A percentile compares a stretch with the other conserved stretches of the same genome.
phyloP scores from a whole-genome alignment of 2,797 vertebrate genomes.

The Cygnus olor region DNA sequence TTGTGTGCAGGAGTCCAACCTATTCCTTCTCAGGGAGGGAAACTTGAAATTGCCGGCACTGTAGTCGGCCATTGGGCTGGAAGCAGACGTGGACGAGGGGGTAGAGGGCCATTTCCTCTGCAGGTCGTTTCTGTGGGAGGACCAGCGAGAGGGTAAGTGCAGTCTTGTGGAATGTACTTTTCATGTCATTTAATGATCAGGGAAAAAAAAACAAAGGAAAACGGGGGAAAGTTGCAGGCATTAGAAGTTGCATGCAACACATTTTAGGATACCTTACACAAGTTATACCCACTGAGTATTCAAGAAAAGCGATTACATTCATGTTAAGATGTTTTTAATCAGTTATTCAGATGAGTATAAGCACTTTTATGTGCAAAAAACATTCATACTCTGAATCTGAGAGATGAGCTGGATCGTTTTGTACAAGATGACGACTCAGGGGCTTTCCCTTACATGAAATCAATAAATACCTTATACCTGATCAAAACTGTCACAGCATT shows the following conservation, averaged over 20 bases:
- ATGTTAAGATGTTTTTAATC: not conserved
- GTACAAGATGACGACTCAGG: not conserved
- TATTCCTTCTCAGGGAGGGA: constrained; percentile 92
- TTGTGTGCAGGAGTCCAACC: constrained; percentile 85
- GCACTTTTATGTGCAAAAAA: not conserved
- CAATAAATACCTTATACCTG: not conserved
- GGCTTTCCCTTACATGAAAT: not conserved
- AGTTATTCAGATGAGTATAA: not conserved
- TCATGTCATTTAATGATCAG: not conserved
- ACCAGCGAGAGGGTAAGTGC: constrained; percentile 87
- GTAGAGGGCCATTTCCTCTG: constrained; percentile 87
- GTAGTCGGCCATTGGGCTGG: constrained; percentile 97
- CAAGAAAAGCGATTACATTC: not conserved
- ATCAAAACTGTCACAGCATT: not conserved
- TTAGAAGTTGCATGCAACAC: not conserved
- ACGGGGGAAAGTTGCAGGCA: not conserved
- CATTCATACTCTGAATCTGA: not conserved
- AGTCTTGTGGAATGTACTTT: not conserved
- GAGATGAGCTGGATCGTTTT: not conserved
- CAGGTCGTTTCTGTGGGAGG: constrained; percentile 95
- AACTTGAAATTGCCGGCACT: constrained; percentile 95
- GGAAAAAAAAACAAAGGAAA: not conserved
- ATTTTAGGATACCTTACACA: not conserved
- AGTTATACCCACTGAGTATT: not conserved
- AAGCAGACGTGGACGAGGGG: constrained; percentile 86